A percentile compares a stretch with the other conserved stretches of the same genome.
Conservation (phyloP, 2,888 invertebrate species). For the Diogma glabrata region DNA sequence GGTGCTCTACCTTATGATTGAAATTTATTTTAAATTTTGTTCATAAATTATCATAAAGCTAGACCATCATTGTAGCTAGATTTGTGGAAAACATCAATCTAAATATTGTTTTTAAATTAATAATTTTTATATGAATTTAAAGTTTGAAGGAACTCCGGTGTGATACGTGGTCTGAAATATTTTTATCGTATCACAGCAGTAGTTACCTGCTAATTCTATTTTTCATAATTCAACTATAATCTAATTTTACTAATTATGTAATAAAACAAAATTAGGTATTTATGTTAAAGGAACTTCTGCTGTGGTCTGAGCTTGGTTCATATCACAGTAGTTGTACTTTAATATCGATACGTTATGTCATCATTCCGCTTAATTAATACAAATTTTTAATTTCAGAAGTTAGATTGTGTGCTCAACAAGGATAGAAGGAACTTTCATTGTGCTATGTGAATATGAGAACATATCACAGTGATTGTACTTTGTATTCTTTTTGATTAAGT, state of each 20-base stretch:
- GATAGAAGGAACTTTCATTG: slow-evolving; percentile 20
- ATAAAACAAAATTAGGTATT: neutral
- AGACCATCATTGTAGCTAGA: slow-evolving; percentile 31
- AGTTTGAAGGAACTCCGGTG: slow-evolving; percentile 30
- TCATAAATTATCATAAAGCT: slow-evolving; percentile 20
- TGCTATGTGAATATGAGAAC: slow-evolving; percentile 16
- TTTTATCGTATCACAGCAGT: slow-evolving; percentile 37
- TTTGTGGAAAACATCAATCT: slow-evolving; percentile 15
- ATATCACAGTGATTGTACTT: slow-evolving; percentile 21
- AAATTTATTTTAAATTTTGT: neutral
- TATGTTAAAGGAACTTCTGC: slow-evolving; percentile 14
- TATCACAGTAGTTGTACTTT: slow-evolving; percentile 17
- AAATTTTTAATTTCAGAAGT: neutral
- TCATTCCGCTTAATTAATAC: neutral
- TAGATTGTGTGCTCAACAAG: slow-evolving; percentile 10
- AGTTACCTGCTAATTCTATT: slow-evolving; percentile 26
- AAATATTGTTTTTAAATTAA: neutral
- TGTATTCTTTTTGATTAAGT: slow-evolving; percentile 14
- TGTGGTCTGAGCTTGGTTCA: slow-evolving; percentile 11
- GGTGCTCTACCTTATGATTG: slow-evolving; percentile 33
- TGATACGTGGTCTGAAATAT: slow-evolving; percentile 27
- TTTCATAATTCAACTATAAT: neutral
- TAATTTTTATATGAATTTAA: neutral
- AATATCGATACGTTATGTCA: slow-evolving; percentile 4
- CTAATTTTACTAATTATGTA: neutral